A percentile compares a stretch with the other conserved stretches of the same genome.
These are phyloP conservation scores for Diorhabda elongata DNA, from an alignment of 1,140 invertebrate genomes.

Conservation along the genomic window DNA sequence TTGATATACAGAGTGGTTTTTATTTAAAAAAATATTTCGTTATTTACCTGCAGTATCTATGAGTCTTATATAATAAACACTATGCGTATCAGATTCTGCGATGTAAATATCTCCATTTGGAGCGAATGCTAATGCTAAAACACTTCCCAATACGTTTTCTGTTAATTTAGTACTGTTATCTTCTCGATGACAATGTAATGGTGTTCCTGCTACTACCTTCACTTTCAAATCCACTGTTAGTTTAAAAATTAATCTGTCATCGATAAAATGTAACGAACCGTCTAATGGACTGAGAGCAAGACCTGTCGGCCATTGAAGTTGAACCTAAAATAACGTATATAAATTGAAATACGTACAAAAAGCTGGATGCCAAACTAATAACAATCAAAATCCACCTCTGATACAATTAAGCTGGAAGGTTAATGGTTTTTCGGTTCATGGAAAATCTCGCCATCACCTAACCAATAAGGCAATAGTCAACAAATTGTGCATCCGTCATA, in stretches of 20 bases:
- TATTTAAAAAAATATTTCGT: neutral
- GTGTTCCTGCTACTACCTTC: conserved; percentile 85
- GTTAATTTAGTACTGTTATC: conserved; percentile 41
- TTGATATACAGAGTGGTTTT: too few species aligned
- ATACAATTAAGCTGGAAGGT: too few species aligned
- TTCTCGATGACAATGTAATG: conserved; percentile 72
- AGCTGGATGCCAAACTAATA: too few species aligned
- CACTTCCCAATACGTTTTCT: conserved; percentile 62
- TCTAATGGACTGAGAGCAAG: conserved; percentile 89
- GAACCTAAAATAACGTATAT: conserved; percentile 57
- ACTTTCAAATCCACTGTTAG: conserved; percentile 87
- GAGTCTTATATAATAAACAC: conserved; percentile 81
- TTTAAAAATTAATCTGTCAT: conserved; percentile 87
- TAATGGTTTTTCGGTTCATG: too few species aligned
- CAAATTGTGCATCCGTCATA: too few species aligned
- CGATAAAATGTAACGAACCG: conserved; percentile 90
- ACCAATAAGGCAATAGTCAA: too few species aligned
- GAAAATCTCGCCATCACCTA: too few species aligned
- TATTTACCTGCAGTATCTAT: conserved; percentile 61
- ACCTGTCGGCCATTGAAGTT: conserved; percentile 93
- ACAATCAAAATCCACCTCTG: too few species aligned
- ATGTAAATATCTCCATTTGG: conserved; percentile 91
- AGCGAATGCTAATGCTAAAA: conserved; percentile 82
- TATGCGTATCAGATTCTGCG: conserved; percentile 86
- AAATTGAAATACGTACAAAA: too few species aligned